Evolutionary conservation across 2,888 invertebrate genomes (phyloP).

Genomic region (Nebria brevicollis): DNA sequence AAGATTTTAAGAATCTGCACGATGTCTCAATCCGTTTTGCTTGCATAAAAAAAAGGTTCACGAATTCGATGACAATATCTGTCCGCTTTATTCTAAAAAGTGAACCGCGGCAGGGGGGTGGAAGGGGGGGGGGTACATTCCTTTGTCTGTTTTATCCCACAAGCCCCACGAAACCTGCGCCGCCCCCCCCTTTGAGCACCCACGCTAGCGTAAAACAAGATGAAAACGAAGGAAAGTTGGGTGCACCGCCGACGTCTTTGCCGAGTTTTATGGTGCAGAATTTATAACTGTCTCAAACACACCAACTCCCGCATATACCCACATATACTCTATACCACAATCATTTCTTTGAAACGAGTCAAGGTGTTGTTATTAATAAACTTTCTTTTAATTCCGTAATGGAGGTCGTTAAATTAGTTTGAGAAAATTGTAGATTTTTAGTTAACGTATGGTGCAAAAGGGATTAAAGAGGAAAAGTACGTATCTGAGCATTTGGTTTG

Average conservation of each 20-base stretch:
- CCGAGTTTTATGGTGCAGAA: constrained; percentile 51
- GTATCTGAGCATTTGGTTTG: too few relatives aligned
- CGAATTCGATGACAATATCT: background rate
- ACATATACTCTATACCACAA: background rate
- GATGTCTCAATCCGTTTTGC: background rate
- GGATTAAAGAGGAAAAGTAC: too few relatives aligned
- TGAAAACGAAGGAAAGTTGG: constrained; percentile 37
- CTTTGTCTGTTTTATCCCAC: background rate
- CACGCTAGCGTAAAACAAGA: background rate
- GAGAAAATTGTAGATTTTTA: too few relatives aligned
- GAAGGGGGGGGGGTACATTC: background rate
- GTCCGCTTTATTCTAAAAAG: background rate
- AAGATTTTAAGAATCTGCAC: background rate
- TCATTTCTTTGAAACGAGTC: background rate
- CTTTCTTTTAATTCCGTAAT: too few relatives aligned
- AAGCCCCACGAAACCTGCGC: background rate
- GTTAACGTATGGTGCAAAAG: too few relatives aligned
- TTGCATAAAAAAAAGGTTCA: background rate
- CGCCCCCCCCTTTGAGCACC: background rate
- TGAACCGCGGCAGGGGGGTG: constrained; percentile 41
- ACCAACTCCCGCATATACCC: background rate
- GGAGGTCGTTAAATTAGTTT: too few relatives aligned
- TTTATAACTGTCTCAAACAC: constrained; percentile 45
- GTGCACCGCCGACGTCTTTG: constrained; percentile 48
- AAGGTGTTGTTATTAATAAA: too few relatives aligned